Evolutionary conservation across 1,140 invertebrate genomes (phyloP).

Genomic region (Nasonia longicornis): DNA sequence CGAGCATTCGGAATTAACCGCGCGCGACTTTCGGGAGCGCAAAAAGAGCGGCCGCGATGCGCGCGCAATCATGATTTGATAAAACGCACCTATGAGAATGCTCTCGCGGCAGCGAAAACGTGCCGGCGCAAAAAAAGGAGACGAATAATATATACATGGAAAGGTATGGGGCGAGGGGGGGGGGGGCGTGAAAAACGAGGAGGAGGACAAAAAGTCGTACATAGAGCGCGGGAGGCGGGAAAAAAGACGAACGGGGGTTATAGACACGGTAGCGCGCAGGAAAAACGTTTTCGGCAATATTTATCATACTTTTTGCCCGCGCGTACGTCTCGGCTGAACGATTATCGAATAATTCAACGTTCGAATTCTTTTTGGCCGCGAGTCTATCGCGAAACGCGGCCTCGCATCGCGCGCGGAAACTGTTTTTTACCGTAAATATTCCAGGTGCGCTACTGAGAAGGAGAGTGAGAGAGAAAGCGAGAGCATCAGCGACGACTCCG

Average conservation of each 20-base stretch:
- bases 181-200: background rate
- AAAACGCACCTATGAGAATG: background rate
- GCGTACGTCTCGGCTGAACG: background rate
- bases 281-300: background rate
- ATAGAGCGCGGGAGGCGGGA: no score
- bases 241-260: no score
- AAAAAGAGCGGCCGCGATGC: background rate
- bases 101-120: background rate
- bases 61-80: constrained; percentile 18
- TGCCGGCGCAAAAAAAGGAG: background rate
- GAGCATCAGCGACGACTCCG: background rate
- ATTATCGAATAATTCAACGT: background rate
- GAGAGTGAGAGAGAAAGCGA: no score
- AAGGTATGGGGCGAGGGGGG: no score
- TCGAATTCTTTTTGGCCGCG: no score
- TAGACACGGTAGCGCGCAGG: no score
- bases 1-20: background rate
- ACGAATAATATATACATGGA: background rate
- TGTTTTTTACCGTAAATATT: background rate
- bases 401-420: background rate
- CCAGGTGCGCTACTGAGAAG: background rate
- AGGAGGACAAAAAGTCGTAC: background rate
- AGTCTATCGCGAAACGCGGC: no score
- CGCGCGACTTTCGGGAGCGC: background rate
- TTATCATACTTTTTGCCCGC: background rate